These are phyloP conservation scores for Trematocara unimaculatum DNA, from an alignment of 2,113 vertebrate species.

Conservation along the genomic window DNA sequence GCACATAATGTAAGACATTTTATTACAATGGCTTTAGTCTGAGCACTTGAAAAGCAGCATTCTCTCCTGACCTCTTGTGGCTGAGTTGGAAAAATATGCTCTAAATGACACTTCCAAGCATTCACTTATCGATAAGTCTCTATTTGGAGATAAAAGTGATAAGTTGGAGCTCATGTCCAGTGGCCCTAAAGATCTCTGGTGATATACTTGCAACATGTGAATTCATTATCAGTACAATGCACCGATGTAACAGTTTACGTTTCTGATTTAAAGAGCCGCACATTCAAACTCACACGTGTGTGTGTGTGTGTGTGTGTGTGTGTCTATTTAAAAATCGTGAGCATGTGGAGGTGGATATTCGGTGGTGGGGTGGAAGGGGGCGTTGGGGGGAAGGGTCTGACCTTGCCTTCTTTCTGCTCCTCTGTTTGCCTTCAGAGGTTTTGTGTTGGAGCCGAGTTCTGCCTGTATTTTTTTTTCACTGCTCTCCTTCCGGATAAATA, in stretches of 20 bases:
- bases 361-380: neutral
- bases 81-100: neutral
- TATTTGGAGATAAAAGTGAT: neutral
- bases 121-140: neutral
- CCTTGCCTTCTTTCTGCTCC: conserved; percentile 10
- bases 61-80: conserved; percentile 50
- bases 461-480: conserved; percentile 25
- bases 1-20: neutral
- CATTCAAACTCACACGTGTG: neutral
- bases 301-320: neutral
- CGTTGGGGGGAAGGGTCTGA: conserved; percentile 2
- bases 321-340: neutral
- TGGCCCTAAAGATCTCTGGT: neutral
- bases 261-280: neutral
- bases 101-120: neutral
- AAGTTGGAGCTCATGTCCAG: neutral
- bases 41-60: neutral
- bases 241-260: neutral
- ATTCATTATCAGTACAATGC: neutral
- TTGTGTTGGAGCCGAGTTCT: conserved; percentile 16
- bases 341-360: conserved; percentile 24
- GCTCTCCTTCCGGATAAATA: conserved; percentile 47
- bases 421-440: conserved; percentile 45
- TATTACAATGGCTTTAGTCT: neutral
- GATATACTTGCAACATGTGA: neutral